Evolutionary conservation across 2,797 vertebrate species (phyloP).

Genomic region (Chelon labrosus): DNA sequence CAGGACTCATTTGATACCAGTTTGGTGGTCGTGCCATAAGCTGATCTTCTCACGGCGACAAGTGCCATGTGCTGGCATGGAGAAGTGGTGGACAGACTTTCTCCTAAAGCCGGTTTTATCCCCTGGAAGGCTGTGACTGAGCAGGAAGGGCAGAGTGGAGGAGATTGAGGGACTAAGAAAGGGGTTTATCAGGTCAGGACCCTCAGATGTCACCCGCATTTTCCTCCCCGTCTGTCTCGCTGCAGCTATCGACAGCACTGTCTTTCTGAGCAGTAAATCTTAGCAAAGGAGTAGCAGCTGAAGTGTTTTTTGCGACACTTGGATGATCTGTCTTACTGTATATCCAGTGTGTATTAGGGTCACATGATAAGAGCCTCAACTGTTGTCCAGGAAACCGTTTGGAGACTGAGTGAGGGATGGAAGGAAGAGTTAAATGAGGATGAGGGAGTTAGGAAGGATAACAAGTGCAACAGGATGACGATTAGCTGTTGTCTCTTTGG

Average conservation of each 20-base stretch:
- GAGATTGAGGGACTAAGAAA: conserved; percentile 26
- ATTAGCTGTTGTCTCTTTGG: conserved; percentile 59
- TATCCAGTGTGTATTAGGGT: conserved; percentile 30
- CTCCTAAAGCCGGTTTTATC: conserved; percentile 67
- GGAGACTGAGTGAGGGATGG: conserved; percentile 43
- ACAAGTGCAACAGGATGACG: conserved; percentile 51
- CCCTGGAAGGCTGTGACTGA: conserved; percentile 54
- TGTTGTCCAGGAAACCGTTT: conserved; percentile 28
- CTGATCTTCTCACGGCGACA: conserved; percentile 51
- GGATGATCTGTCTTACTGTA: conserved; percentile 20
- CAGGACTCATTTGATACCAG: conserved; percentile 40
- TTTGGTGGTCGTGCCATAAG: conserved; percentile 55
- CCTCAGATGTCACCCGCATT: conserved; percentile 59
- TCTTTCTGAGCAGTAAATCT: conserved; percentile 11
- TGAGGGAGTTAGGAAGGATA: conserved; percentile 68
- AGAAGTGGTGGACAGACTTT: conserved; percentile 65
- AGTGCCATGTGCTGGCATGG: conserved; percentile 60
- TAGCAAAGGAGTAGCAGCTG: conserved; percentile 6
- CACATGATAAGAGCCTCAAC: conserved; percentile 34
- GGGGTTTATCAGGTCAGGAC: conserved; percentile 59
- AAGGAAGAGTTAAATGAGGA: conserved; percentile 60
- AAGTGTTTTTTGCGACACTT: conserved; percentile 22
- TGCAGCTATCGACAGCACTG: neutral
- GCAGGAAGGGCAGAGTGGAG: conserved; percentile 29
- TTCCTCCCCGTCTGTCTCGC: conserved; percentile 45